A percentile compares a stretch with the other conserved stretches of the same genome.
These are phyloP conservation scores for Peromyscus leucopus DNA, from an alignment of 2,113 vertebrate genomes.

Conservation along the genomic window DNA sequence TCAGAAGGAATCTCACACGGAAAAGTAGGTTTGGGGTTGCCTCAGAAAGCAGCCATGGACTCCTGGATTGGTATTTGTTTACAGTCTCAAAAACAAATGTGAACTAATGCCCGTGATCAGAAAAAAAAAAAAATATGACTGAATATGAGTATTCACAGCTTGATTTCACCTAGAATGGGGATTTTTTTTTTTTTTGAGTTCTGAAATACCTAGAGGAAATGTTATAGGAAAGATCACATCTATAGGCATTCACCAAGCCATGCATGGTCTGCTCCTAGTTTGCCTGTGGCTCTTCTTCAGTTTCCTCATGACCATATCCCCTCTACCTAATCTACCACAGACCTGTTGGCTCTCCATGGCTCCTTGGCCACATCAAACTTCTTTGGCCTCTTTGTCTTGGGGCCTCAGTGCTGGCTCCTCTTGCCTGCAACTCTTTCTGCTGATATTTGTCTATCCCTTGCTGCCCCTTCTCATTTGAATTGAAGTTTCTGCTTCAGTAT, in stretches of 20 bases:
- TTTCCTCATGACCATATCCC: not conserved
- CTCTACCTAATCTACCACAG: not conserved
- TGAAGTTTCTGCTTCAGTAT: not conserved
- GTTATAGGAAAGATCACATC: not conserved
- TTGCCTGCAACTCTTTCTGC: not conserved
- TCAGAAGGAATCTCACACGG: not conserved
- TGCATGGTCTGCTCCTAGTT: no score
- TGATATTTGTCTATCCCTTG: not conserved
- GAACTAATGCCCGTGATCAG: not conserved
- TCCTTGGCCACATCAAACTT: not conserved
- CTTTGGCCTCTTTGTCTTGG: not conserved
- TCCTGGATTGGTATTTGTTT: not conserved
- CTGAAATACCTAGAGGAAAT: slow-evolving; percentile 26
- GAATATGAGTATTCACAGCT: not conserved
- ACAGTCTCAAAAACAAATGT: not conserved
- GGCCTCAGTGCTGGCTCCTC: not conserved
- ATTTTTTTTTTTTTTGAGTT: not conserved
- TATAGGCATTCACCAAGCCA: not conserved
- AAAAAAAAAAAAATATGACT: not conserved
- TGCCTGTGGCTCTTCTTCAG: not conserved
- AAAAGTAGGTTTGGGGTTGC: not conserved
- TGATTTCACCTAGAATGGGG: not conserved
- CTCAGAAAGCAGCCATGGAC: not conserved
- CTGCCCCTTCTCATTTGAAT: not conserved
- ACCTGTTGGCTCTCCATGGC: not conserved